Evolutionary conservation across 2,888 invertebrate genomes (phyloP).

Genomic region (Tenthredo amoena): DNA sequence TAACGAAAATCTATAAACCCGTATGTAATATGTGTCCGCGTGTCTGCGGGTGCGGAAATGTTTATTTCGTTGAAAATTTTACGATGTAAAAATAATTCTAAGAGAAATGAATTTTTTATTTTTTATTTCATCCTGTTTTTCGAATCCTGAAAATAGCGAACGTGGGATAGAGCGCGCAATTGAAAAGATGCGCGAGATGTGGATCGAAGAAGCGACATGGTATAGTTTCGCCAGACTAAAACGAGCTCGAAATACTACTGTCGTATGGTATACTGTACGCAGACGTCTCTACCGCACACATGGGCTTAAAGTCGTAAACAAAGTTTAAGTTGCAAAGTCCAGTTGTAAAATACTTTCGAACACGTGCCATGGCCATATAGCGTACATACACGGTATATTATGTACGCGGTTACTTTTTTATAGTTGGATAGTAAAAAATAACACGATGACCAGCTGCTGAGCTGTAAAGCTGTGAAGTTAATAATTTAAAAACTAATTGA

Average conservation of each 20-base stretch:
- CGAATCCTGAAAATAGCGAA: neutral
- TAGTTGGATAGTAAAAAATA: neutral
- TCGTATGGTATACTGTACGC: neutral
- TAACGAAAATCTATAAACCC: neutral
- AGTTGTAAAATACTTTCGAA: neutral
- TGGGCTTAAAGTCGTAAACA: neutral
- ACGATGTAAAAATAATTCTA: too few relatives aligned
- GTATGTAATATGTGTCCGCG: too few relatives aligned
- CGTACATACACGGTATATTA: neutral
- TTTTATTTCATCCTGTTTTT: neutral
- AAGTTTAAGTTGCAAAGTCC: conserved; percentile 9
- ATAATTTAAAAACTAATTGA: neutral
- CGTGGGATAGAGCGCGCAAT: neutral
- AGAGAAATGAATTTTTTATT: neutral
- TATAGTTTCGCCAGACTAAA: neutral
- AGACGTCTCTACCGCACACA: neutral
- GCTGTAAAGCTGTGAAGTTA: neutral
- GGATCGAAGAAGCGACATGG: conserved; percentile 6
- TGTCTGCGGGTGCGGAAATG: too few relatives aligned
- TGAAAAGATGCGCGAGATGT: conserved; percentile 17
- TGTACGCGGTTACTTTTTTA: neutral
- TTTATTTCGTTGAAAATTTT: too few relatives aligned
- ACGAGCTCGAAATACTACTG: neutral
- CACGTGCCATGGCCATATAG: conserved; percentile 9
- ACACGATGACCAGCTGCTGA: neutral